These are phyloP conservation scores for Lathronympha strigana DNA, from an alignment of 2,888 invertebrate species.

Conservation along the genomic window DNA sequence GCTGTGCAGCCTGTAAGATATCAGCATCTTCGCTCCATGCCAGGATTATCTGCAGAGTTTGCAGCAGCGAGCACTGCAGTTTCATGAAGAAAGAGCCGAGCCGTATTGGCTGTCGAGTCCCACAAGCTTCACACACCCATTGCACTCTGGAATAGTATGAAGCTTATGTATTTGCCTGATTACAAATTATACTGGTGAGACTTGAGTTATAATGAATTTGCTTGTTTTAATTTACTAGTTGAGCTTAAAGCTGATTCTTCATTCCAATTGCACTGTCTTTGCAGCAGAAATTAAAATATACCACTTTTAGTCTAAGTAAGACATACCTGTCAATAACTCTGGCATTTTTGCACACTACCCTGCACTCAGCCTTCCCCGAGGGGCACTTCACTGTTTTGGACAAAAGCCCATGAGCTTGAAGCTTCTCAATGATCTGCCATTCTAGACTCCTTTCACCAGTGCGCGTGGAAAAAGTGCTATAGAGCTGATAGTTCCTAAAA, in stretches of 20 bases:
- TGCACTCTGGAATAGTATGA: conserved; percentile 61
- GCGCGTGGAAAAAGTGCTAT: conserved; percentile 58
- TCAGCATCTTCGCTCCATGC: conserved; percentile 88
- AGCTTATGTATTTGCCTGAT: neutral
- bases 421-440: conserved; percentile 61
- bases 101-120: conserved; percentile 67
- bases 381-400: conserved; percentile 60
- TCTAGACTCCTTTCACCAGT: conserved; percentile 60
- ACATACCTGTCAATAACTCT: conserved; percentile 72
- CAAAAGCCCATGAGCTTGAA: conserved; percentile 67
- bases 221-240: too few species aligned
- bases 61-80: conserved; percentile 85
- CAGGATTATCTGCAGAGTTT: conserved; percentile 84
- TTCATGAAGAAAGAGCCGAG: conserved; percentile 84
- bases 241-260: too few species aligned
- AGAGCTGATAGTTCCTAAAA: conserved; percentile 66
- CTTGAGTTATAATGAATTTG: too few species aligned
- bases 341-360: conserved; percentile 62
- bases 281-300: too few species aligned
- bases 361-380: conserved; percentile 59
- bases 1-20: conserved; percentile 72
- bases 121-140: conserved; percentile 72
- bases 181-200: too few species aligned
- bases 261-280: neutral
- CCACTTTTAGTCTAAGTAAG: neutral